Evolutionary conservation across 2,888 invertebrate species (phyloP), one percentile per base, ranked within the genome.

Genomic region (Trisateles emortualis): DNA sequence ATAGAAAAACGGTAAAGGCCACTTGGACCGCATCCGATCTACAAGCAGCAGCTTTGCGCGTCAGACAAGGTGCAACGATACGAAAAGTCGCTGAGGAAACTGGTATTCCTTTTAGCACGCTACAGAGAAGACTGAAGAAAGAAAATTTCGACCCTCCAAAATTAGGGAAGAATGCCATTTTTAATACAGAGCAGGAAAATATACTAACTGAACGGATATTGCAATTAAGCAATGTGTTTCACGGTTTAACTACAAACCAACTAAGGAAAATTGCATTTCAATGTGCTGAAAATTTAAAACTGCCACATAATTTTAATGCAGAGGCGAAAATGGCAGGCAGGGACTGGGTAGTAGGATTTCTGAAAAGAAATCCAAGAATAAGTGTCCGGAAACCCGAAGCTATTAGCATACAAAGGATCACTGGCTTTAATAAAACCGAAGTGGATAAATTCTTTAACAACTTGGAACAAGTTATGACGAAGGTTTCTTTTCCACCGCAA

Each of bases 361-460:
- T 71, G 19, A 38, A 29, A 9, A 64, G 71, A 50, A 68, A 54
- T 49, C n/a, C n/a, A n/a, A 26, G 24, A 2, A 36, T 50, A 9
- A 29, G 29, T 41, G 46, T 73, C 42, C 46, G 72, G 6, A 74
- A 77, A 46, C 70, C 73, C 10, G 76, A 73, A 59, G 71, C 66
- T 9, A 78, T 67, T 11, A 74, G 72, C 40, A 59, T 75, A 19
- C 69, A 74, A 24, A 64, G 74, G 55, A 64, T 71, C 22, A 49
- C 42, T 10, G 52, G 67, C n/a, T 79, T 75, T 50, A 77, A 78
- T 56, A 76, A 72, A 67, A 60, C 53, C 39, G 72, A 78, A 44
- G 64, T 74, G 17, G 16, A 26, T 13, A 49, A 52, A 14, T 78
- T 79, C 52, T 77, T 38, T 48, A 19, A 65, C 8, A 61, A 65